Conservation (phyloP, 1,140 invertebrate species). For the Planococcus citri region DNA sequence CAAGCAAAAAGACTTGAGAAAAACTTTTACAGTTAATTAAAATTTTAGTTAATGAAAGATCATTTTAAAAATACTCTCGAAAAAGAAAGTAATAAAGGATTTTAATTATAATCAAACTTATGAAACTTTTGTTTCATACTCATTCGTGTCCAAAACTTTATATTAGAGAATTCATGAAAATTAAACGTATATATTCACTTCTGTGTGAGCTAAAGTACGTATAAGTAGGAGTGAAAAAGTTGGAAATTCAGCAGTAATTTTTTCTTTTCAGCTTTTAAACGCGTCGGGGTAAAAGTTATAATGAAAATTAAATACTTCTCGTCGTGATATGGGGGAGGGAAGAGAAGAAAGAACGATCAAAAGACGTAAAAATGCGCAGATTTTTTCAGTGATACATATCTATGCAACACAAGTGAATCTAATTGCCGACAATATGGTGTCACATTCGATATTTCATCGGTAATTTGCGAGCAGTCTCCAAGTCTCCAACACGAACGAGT, state of each 20-base stretch:
- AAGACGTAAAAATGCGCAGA: not conserved
- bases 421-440: not conserved
- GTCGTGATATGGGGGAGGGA: not conserved
- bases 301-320: not conserved
- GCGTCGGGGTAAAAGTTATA: not conserved
- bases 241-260: not conserved
- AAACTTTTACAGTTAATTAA: not conserved
- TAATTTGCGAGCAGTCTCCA: not conserved
- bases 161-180: not conserved
- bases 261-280: not conserved
- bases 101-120: constrained; percentile 5
- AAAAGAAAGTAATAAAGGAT: constrained; percentile 8
- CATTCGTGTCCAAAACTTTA: not conserved
- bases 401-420: not conserved
- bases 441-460: not conserved
- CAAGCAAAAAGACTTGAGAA: not conserved
- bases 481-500: not conserved
- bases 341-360: too few relatives aligned
- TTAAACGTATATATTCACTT: not conserved
- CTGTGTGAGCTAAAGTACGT: not conserved
- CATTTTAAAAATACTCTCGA: not conserved
- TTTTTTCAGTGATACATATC: too few relatives aligned
- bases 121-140: constrained; percentile 7
- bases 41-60: not conserved
- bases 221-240: not conserved